A percentile compares a stretch with the other conserved stretches of the same genome.
phyloP scores from a whole-genome alignment of 1,140 invertebrate genomes.

The Drosophila lacteicornis region DNA sequence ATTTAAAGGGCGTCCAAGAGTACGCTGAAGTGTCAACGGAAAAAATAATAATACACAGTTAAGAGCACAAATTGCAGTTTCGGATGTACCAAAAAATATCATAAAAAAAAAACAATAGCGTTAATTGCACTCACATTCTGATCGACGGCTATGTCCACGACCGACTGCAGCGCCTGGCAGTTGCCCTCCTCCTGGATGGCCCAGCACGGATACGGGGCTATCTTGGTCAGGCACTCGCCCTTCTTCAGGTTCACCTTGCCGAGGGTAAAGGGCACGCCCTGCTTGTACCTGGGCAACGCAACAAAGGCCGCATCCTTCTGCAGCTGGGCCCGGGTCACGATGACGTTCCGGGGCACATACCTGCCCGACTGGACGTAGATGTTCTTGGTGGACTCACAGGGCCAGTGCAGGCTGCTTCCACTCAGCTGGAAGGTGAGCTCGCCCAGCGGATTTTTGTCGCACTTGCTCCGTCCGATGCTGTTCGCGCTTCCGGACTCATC shows the following conservation, averaged over 20 bases:
- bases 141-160: conserved; percentile 87
- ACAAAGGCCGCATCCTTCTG: conserved; percentile 87
- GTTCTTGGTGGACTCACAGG: conserved; percentile 86
- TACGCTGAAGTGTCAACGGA: conserved; percentile 2
- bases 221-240: conserved; percentile 84
- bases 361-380: conserved; percentile 87
- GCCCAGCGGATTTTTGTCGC: conserved; percentile 70
- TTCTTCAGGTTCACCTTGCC: conserved; percentile 86
- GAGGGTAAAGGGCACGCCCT: conserved; percentile 88
- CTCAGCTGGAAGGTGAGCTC: conserved; percentile 84
- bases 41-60: conserved; percentile 17
- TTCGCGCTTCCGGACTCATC: conserved; percentile 37
- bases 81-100: background rate
- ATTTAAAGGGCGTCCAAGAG: conserved; percentile 12
- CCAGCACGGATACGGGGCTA: conserved; percentile 88
- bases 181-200: conserved; percentile 88
- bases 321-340: conserved; percentile 87
- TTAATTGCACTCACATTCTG: conserved; percentile 79
- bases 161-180: conserved; percentile 87
- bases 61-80: conserved; percentile 23
- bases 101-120: conserved; percentile 16
- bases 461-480: conserved; percentile 49
- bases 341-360: conserved; percentile 87
- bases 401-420: conserved; percentile 86
- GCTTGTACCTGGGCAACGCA: conserved; percentile 87